Conservation (phyloP, 2,113 vertebrate species). For the Neoarius graeffei region DNA sequence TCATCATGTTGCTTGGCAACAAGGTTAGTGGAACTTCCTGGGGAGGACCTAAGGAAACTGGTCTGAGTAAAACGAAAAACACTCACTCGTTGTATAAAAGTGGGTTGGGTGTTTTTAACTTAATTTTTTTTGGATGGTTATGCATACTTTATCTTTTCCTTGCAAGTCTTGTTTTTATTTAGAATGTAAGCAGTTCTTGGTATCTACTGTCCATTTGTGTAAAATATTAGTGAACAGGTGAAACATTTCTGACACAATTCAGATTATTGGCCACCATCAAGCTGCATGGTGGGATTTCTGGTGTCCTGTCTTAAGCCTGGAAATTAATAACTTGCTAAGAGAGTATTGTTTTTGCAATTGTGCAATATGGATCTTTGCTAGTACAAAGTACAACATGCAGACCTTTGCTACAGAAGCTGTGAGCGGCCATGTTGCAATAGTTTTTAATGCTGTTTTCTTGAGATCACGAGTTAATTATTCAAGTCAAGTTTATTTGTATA, state of each 20-base stretch:
- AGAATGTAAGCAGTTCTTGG: background rate
- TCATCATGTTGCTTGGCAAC: slow-evolving; percentile 98
- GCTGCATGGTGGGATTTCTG: background rate
- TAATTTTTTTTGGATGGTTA: background rate
- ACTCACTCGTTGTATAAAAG: background rate
- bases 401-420: no score
- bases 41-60: slow-evolving; percentile 51
- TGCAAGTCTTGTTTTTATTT: background rate
- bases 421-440: no score
- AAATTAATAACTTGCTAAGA: background rate
- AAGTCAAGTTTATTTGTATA: no score
- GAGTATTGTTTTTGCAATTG: background rate
- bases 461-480: no score
- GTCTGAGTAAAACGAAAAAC: background rate
- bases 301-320: background rate
- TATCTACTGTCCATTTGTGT: background rate
- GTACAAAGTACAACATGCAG: background rate
- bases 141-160: background rate
- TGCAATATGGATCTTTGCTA: background rate
- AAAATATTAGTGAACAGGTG: background rate
- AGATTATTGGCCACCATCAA: background rate
- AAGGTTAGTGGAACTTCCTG: slow-evolving; percentile 80
- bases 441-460: no score
- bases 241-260: background rate
- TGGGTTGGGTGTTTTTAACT: no score